Evolutionary conservation across 2,888 invertebrate species (phyloP).

Genomic region (Caenorhabditis imperialis): DNA sequence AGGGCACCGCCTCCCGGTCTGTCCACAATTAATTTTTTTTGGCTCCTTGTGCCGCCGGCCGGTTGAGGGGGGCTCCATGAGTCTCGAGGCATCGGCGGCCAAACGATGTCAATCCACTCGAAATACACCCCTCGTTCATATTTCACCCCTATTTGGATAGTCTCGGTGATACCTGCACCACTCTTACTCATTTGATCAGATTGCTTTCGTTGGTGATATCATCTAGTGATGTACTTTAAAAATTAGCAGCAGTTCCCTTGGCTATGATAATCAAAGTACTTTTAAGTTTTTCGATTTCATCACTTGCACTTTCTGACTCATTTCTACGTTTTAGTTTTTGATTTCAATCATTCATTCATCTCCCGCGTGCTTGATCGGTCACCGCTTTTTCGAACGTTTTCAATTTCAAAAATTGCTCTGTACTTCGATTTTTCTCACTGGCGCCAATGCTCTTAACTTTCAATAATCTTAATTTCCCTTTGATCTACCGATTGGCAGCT

Average conservation of each 20-base stretch:
- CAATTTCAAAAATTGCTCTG: background rate
- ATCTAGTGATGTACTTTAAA: no score
- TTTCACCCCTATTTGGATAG: constrained; percentile 7
- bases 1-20: constrained; percentile 52
- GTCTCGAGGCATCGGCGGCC: constrained; percentile 31
- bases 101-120: constrained; percentile 41
- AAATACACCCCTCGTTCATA: constrained; percentile 18
- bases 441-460: background rate
- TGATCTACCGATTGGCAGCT: no score
- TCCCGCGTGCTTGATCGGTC: background rate
- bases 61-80: constrained; percentile 34
- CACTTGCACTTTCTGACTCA: no score
- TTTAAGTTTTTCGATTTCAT: no score
- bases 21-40: constrained; percentile 51
- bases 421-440: background rate
- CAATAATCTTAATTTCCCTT: background rate
- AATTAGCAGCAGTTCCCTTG: no score
- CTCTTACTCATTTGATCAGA: no score
- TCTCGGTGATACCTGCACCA: constrained; percentile 14
- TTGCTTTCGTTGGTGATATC: no score
- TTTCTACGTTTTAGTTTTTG: no score
- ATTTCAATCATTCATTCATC: no score
- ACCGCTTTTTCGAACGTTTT: background rate
- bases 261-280: no score
- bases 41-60: constrained; percentile 47